Evolutionary conservation across 2,888 invertebrate genomes (phyloP), one percentile per base, ranked within the genome.

Genomic region (Melieria omissa): DNA sequence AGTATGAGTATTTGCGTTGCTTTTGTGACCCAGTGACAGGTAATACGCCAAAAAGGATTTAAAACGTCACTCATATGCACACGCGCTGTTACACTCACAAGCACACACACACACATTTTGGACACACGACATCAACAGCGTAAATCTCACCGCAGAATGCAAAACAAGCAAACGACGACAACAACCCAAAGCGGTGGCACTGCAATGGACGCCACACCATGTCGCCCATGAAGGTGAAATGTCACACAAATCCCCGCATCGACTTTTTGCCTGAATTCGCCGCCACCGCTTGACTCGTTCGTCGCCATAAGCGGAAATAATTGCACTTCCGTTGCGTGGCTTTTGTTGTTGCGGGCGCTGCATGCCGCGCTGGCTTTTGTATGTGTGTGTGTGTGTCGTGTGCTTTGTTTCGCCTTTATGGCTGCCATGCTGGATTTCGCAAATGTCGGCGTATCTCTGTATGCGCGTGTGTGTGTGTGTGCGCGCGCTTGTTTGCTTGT

Each of bases 61-160:
- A 75, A 77, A 71, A 70, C 71, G 75, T 76, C 76, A 73, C 68
- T 74, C 73, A 72, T 65, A 67, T 70, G 70, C 75, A 65, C 67
- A 69, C 57, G 54, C 47, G 60, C 49, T 47, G 8, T 70, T 45
- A 68, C 57, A 70, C 49, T 46, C 64, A 14, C 42, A 52, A 42
- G 65, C 49, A 58, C 41, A 65, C 12, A 47, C 57, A 46, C 29
- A 4, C 52, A 47, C 57, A 8, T n/a, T 16, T 16, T 12, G 10
- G 4, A 55, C 4, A 55, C 12, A 61, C 16, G n/a, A 12, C 14
- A 0, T 42, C 46, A 54, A 61, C 55, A 63, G n/a, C 45, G 69
- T 41, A 69, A 69, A 69, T 69, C 62, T 62, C 61, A 67, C 67
- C 67, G 60, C 67, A 67, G 61, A 60, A 61, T 67, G 60, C 60